Evolutionary conservation across 2,797 vertebrate species (phyloP).

Genomic region (Euphonia xanthogaster): DNA sequence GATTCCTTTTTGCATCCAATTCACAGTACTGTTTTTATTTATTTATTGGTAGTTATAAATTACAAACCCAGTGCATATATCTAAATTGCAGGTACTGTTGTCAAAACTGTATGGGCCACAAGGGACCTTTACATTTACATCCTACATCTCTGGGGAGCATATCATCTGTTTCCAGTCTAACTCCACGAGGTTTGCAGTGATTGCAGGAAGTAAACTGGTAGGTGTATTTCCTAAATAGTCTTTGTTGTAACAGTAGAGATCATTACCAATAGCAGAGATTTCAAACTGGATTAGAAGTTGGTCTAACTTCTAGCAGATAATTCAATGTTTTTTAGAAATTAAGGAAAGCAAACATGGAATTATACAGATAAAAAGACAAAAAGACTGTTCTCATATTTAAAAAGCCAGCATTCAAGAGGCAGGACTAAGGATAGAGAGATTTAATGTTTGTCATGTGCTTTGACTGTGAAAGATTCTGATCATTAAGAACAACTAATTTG

Average conservation of each 20-base stretch:
- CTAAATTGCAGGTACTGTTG: conserved; percentile 77
- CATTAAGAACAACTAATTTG: neutral
- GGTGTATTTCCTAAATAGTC: conserved; percentile 37
- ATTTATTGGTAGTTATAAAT: neutral
- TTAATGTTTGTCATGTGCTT: neutral
- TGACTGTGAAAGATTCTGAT: neutral
- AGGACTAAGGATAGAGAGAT: neutral
- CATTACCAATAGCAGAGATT: neutral
- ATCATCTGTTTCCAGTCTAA: conserved; percentile 89
- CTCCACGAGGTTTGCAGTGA: conserved; percentile 83
- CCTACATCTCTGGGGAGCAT: conserved; percentile 84
- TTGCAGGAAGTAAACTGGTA: conserved; percentile 83
- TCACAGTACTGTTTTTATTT: neutral
- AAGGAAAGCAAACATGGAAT: neutral
- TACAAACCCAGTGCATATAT: neutral
- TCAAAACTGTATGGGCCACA: conserved; percentile 84
- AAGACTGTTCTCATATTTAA: neutral
- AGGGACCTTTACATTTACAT: conserved; percentile 87
- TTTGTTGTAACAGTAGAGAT: neutral
- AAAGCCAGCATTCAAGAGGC: neutral
- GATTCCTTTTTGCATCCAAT: neutral
- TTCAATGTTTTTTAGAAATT: accelerated
- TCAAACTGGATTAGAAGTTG: neutral
- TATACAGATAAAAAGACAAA: neutral
- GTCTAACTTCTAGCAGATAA: neutral